A percentile compares a stretch with the other conserved stretches of the same genome.
Conservation (phyloP, 2,888 invertebrate genomes). For the Pecten maximus region DNA sequence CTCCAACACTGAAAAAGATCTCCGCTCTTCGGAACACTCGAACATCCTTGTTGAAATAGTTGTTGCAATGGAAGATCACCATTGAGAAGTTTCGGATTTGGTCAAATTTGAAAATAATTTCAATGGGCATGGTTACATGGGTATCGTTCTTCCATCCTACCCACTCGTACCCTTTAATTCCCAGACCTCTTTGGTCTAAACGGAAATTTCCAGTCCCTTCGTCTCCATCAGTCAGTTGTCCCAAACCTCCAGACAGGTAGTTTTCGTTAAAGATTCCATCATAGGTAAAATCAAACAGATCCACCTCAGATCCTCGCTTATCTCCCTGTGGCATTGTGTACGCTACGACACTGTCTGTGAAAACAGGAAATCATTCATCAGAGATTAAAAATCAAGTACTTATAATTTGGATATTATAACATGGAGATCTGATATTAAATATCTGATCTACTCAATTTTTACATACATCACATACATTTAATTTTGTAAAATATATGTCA, state of each 20-base stretch:
- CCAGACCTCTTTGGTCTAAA: constrained; percentile 86
- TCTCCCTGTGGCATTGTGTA: constrained; percentile 95
- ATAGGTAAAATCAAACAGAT: constrained; percentile 92
- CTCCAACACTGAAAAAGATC: constrained; percentile 90
- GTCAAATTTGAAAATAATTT: constrained; percentile 93
- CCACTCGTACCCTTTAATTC: constrained; percentile 90
- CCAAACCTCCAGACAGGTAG: constrained; percentile 89
- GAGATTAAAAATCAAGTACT: not conserved
- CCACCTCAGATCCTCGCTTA: constrained; percentile 90
- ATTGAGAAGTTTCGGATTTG: constrained; percentile 92
- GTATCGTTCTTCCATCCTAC: constrained; percentile 91
- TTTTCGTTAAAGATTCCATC: constrained; percentile 88
- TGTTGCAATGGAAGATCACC: constrained; percentile 92
- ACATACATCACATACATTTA: too few species aligned
- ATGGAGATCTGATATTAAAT: not conserved
- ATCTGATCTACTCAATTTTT: too few species aligned
- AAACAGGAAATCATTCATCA: constrained; percentile 35
- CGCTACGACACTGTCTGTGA: constrained; percentile 90
- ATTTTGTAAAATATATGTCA: too few species aligned
- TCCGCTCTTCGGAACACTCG: constrained; percentile 92
- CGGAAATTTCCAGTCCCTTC: constrained; percentile 90
- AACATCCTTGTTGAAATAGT: constrained; percentile 92
- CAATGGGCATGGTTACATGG: constrained; percentile 87
- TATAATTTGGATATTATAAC: too few species aligned
- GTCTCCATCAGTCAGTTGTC: constrained; percentile 91